Percentiles rank a stretch among this genome's conserved stretches.
These are phyloP conservation scores for Scaptodrosophila lebanonensis DNA, from an alignment of 1,140 invertebrate genomes.

Conservation along the genomic window DNA sequence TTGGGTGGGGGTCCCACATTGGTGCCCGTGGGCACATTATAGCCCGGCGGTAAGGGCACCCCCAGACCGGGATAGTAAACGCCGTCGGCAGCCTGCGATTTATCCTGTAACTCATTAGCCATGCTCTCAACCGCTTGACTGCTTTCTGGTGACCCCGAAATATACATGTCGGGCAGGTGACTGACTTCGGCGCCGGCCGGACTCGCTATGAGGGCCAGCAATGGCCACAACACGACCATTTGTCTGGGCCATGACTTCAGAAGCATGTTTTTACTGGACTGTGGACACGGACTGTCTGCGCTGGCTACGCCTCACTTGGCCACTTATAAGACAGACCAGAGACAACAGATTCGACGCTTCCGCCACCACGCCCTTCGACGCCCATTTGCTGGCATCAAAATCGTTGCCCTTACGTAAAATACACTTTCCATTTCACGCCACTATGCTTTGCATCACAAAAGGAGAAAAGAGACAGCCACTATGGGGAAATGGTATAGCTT, in stretches of 20 bases:
- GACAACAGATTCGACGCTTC: too few species aligned
- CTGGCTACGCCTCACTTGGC: constrained; percentile 10
- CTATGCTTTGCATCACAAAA: constrained; percentile 57
- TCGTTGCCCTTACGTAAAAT: constrained; percentile 37
- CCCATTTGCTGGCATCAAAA: constrained; percentile 17
- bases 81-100: constrained; percentile 24
- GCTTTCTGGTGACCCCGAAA: constrained; percentile 9
- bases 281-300: constrained; percentile 44
- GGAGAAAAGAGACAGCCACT: constrained; percentile 13
- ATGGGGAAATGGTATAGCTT: too few species aligned
- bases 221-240: constrained; percentile 25
- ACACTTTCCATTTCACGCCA: constrained; percentile 51
- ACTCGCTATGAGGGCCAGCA: constrained; percentile 45
- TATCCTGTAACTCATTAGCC: constrained; percentile 3
- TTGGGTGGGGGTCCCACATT: constrained; percentile 31
- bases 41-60: constrained; percentile 40
- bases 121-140: not conserved
- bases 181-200: constrained; percentile 47
- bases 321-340: constrained; percentile 72
- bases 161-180: constrained; percentile 43
- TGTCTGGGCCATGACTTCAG: constrained; percentile 4
- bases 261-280: constrained; percentile 14
- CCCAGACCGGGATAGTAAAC: constrained; percentile 37
- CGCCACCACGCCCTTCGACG: not conserved
- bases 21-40: constrained; percentile 40